phyloP scores from a whole-genome alignment of 64 coral and sea anemone genomes.

The Montipora foliosa region DNA sequence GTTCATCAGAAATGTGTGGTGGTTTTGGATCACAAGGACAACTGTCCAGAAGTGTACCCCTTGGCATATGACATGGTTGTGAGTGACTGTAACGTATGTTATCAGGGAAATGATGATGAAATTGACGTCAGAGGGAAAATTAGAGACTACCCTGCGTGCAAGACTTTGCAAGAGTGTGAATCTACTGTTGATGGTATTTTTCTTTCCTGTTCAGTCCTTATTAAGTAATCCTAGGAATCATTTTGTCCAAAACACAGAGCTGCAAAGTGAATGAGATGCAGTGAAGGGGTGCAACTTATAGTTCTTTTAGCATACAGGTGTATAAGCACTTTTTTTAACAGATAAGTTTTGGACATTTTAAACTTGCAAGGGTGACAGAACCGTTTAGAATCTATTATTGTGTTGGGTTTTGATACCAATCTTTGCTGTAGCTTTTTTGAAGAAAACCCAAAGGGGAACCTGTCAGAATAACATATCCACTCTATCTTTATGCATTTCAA shows the following conservation, averaged over 20 bases:
- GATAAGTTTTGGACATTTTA: too few species aligned
- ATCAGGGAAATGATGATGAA: slow-evolving; percentile 47
- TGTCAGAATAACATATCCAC: too few species aligned
- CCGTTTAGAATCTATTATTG: too few species aligned
- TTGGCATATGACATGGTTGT: slow-evolving; percentile 35
- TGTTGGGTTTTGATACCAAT: too few species aligned
- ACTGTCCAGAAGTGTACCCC: slow-evolving; percentile 32
- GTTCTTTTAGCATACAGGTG: not conserved
- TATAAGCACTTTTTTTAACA: too few species aligned
- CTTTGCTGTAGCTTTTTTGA: too few species aligned
- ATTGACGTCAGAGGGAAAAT: slow-evolving; percentile 28
- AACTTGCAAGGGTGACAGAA: too few species aligned
- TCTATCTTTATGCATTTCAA: too few species aligned
- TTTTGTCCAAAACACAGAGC: slow-evolving; percentile 16
- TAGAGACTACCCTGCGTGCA: slow-evolving; percentile 24
- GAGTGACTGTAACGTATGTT: slow-evolving; percentile 30
- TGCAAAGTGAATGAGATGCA: slow-evolving; percentile 9
- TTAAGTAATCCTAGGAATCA: slow-evolving; percentile 4
- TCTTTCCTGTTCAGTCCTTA: not conserved
- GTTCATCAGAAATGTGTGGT: slow-evolving; percentile 27
- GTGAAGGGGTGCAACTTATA: not conserved
- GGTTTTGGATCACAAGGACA: slow-evolving; percentile 27
- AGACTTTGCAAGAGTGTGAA: slow-evolving; percentile 13
- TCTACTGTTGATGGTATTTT: slow-evolving; percentile 19
- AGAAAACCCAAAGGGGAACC: too few species aligned